These are phyloP conservation scores for Cactoblastis cactorum DNA, from an alignment of 2,888 invertebrate genomes.

Conservation along the genomic window DNA sequence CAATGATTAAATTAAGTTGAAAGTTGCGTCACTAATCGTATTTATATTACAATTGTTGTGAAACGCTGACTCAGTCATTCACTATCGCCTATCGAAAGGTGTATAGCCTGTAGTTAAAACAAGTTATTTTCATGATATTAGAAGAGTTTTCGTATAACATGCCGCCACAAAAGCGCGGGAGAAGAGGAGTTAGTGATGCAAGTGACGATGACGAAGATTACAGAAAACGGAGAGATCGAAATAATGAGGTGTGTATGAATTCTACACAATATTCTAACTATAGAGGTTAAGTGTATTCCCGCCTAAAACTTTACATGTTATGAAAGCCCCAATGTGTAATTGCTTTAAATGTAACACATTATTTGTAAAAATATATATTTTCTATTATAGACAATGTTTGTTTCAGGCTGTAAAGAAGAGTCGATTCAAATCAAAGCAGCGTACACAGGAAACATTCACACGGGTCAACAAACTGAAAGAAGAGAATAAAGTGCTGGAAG, in stretches of 20 bases:
- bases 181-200: conserved; percentile 76
- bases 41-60: conserved; percentile 11
- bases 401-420: conserved; percentile 89
- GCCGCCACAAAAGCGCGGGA: conserved; percentile 64
- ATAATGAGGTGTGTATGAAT: conserved; percentile 82
- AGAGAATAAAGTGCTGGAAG: conserved; percentile 89
- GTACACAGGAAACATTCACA: conserved; percentile 87
- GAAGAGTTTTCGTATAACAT: conserved; percentile 50
- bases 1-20: conserved; percentile 16
- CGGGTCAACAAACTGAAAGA: conserved; percentile 86
- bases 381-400: no score
- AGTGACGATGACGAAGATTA: conserved; percentile 87
- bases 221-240: conserved; percentile 85
- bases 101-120: conserved; percentile 14
- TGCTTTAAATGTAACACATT: no score
- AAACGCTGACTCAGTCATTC: conserved; percentile 7
- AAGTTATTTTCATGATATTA: conserved; percentile 62
- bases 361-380: no score
- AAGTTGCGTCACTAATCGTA: conserved; percentile 31
- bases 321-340: no score
- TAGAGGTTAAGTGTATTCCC: not conserved
- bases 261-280: not conserved
- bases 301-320: not conserved
- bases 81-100: conserved; percentile 4
- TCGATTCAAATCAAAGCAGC: conserved; percentile 86